phyloP scores from a whole-genome alignment of 2,888 invertebrate genomes.

The Leucania comma region DNA sequence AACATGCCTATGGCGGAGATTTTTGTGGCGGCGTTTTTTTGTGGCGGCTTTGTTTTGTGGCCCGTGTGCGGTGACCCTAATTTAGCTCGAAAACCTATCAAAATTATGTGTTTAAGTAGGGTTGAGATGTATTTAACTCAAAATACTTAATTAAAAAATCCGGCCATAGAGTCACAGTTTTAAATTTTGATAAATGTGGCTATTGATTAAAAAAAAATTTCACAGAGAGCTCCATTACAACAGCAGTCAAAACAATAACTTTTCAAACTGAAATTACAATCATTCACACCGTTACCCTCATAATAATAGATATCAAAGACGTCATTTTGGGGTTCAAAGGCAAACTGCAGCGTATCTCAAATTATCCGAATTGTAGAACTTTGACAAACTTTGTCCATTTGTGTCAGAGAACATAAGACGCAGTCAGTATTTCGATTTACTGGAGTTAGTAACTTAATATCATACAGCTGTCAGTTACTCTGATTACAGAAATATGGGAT shows the following conservation, averaged over 20 bases:
- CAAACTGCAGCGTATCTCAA: conserved; percentile 16
- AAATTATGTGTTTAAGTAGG: too few relatives aligned
- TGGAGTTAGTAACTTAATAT: conserved; percentile 43
- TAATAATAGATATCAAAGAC: not conserved
- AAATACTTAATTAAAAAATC: too few relatives aligned
- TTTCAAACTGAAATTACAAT: not conserved
- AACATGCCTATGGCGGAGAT: too few relatives aligned
- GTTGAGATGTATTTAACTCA: too few relatives aligned
- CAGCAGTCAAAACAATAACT: not conserved
- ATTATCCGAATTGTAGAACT: conserved; percentile 37
- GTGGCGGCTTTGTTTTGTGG: too few relatives aligned
- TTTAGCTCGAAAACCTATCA: too few relatives aligned
- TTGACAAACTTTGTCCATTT: conserved; percentile 51
- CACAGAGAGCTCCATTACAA: not conserved
- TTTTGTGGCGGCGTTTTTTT: too few relatives aligned
- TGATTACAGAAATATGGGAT: conserved; percentile 27
- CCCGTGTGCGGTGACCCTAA: too few relatives aligned
- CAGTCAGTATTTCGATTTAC: conserved; percentile 23
- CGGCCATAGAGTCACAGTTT: too few relatives aligned
- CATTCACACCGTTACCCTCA: not conserved
- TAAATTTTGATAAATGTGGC: too few relatives aligned
- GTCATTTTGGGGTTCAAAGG: not conserved
- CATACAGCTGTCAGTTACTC: conserved; percentile 38
- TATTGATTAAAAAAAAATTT: not conserved
- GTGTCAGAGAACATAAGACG: conserved; percentile 21